Base-by-base conservation (phyloP, 1,140 invertebrate species). In the Calliphora vicina region DNA sequence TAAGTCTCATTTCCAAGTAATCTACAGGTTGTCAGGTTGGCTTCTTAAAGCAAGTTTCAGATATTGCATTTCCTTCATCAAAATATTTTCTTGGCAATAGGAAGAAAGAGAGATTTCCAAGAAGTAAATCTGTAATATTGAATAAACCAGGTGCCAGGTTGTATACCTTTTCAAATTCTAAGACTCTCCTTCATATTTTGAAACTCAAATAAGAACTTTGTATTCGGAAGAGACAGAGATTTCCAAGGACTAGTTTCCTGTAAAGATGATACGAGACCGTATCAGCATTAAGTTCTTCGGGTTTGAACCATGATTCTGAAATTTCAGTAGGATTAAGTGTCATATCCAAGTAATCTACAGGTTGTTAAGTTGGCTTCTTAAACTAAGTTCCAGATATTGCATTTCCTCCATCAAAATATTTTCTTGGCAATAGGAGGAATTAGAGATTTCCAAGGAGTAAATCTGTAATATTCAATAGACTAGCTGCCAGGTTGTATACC, bases 351-450 rank as follows among this genome's bases (percentile, higher is more conserved):
- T 98, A 93, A 85, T 97, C 94, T 85, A 92, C 91, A 0, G 96
- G 96, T 13, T 94, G 91, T 0, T 93, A 93, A 5, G 97, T 4
- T 93, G 94, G 0, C 97, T 98, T 86, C 92, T 93, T 9, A 96
- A 91, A 5, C 94, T 87, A 17, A 93, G 86, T 2, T 93, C 88
- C 0, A 91, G 86, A 45, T 94, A 93, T 72, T 93, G 87, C 71
- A 93, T 84, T 4, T 93, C 89, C 73, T 91, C 91, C 4, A 93
- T 84, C 71, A 92, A 92, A 25, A 93, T 91, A 43, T 93, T 86
- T 83, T 94, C 92, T 9, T 93, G 94, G 85, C 97, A 98, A 86
- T 95, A 95, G 91, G 97, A 97, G 50, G 92, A 94, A 6, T 96
- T 91, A 74, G 93, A 91, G 0, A 97, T 90, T 17, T 93, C 92